Percentiles rank a stretch among this genome's conserved stretches.
Evolutionary conservation across 2,113 vertebrate genomes (phyloP).

Genomic region (Mastomys natalensis): DNA sequence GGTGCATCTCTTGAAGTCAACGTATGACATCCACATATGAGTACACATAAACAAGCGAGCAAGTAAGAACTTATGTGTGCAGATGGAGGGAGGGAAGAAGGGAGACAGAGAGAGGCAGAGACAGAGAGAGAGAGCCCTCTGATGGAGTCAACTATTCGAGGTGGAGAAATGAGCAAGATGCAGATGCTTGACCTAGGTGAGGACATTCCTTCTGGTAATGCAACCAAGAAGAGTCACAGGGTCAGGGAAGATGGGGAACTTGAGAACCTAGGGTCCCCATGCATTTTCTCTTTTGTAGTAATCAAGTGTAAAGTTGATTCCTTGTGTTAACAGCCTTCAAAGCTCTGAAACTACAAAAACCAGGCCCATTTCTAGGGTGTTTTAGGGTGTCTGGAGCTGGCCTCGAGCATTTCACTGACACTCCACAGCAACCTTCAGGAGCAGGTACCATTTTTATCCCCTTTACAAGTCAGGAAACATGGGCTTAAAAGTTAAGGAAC

Average conservation of each 20-base stretch:
- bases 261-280: neutral
- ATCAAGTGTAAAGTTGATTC: neutral
- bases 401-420: neutral
- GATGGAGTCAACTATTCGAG: neutral
- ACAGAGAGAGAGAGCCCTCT: neutral
- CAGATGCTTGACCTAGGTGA: neutral
- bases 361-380: neutral
- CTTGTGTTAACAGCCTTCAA: fast-evolving
- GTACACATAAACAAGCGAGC: too few species aligned
- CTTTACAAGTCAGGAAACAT: constrained; percentile 56
- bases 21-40: neutral
- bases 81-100: neutral
- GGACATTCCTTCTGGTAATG: neutral
- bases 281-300: neutral
- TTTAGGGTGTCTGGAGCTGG: neutral
- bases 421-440: neutral
- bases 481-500: constrained; percentile 60
- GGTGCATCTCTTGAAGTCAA: neutral
- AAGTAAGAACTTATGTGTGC: too few species aligned
- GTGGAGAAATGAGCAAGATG: neutral
- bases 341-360: neutral
- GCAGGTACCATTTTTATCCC: neutral
- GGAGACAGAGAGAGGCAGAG: neutral
- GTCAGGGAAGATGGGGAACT: neutral
- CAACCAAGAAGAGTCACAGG: neutral